These are phyloP conservation scores for Propithecus perrieri DNA, from an alignment of 2,797 vertebrate species.

Conservation along the genomic window DNA sequence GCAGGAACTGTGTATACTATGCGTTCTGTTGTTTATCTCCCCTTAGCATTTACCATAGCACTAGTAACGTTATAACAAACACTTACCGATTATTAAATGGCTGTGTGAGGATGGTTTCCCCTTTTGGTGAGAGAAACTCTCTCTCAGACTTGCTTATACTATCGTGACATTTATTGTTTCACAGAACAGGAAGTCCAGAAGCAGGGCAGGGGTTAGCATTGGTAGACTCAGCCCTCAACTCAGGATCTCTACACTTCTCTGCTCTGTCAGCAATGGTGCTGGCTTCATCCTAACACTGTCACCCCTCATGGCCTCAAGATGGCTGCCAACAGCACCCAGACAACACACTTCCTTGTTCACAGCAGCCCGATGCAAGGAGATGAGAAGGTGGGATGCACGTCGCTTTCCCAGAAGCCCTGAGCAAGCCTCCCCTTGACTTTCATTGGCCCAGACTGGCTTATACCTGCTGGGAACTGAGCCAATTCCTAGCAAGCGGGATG, in stretches of 20 bases:
- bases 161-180: not conserved
- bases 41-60: not conserved
- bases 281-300: not conserved
- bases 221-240: not conserved
- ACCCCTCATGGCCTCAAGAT: not conserved
- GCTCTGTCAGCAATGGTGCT: not conserved
- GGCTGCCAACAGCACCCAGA: not conserved
- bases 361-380: not conserved
- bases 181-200: not conserved
- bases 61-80: not conserved
- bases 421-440: not conserved
- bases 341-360: not conserved
- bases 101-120: not conserved
- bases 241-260: not conserved
- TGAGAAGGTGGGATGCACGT: not conserved
- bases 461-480: not conserved
- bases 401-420: not conserved
- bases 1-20: too few species aligned
- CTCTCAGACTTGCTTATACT: not conserved
- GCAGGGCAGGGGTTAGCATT: not conserved
- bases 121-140: not conserved
- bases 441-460: not conserved
- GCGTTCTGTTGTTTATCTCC: not conserved
- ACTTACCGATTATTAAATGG: not conserved
- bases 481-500: not conserved